Base-by-base conservation (phyloP, 2,797 vertebrate species). In the Neoniphon sammara region DNA sequence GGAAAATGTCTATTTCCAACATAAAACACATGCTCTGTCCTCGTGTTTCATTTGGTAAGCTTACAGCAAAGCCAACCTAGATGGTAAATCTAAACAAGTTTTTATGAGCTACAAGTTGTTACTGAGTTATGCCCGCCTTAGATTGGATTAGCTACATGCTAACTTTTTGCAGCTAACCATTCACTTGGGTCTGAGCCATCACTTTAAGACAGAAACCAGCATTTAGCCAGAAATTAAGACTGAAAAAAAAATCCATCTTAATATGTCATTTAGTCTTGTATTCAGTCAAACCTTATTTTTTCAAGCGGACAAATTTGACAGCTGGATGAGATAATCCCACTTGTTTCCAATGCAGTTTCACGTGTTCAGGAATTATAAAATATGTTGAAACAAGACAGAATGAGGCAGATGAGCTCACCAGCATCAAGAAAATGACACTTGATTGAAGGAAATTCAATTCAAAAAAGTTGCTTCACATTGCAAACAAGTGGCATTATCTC, bases 1-100 rank as follows among this genome's bases (percentile, higher is more conserved):
- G 71, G 76, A 82, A 91, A 87, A 91, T 78, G 81, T 90, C 83
- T 78, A 86, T 87, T 87, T 91, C 75, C 72, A 89, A 87, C 86
- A 90, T 85, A 86, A 91, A 91, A 81, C 84, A 90, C 81, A 88
- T 73, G 39, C 81, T 81, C 82, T 75, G 50, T 60, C 64, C 39
- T 55, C 25, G 20, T 12, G 53, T 79, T 85, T 84, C 75, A 78
- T 87, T 86, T 83, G 50, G 60, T 77, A 70, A 85, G 79, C 77
- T 81, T 68, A 70, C 46, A 75, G 78, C 66, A 88, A 89, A 88
- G 82, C 73, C 71, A 59, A 62, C 72, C 60, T 63, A 79, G 75
- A 87, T 75, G 85, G 64, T 85, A 85, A 89, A 88, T 81, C 75
- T 87, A 15, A 77, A 84, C 80, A 49, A 64, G 72, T 78, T 77